Base-by-base conservation (phyloP, 2,888 invertebrate species). In the Gortyna flavago region DNA sequence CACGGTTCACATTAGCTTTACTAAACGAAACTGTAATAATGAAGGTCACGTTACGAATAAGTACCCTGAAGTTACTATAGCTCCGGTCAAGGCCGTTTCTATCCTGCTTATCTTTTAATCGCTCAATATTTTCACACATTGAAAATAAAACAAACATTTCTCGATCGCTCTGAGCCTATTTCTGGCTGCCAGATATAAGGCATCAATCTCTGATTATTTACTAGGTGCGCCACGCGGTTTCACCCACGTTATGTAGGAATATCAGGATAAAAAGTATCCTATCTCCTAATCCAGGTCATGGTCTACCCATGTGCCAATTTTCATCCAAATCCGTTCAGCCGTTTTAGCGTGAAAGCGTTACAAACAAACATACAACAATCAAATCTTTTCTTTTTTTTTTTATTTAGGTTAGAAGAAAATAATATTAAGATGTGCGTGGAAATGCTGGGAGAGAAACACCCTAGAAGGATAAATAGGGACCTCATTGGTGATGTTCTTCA, bases 91-190 rank as follows among this genome's bases (percentile, higher is more conserved):
- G 29, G 76, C 57, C 3, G 3, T 8, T 25, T 9, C 18, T 44
- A 54, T 44, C 48, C 7, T 38, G 18, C 18, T 16, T 29, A 76
- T 48, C n/a, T 65, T 77, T 74, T 54, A n/a, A 54, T 32, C 32
- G 51, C 18, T 65, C 13, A 65, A 57, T 76, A 65, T 76, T 76
- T 77, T 48, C 35, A 77, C 44, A 59, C 41, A n/a, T 35, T 76
- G 51, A 64, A 76, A 75, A 76, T 41, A 76, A 64, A 62, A 61
- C 21, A 64, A 74, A 61, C 41, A 29, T n/a, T 57, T 44, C 59
- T 35, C 35, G 21, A 38, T 16, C 29, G 35, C 16, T 61, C 11
- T 25, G 25, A 18, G 11, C 4, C 13, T 73, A 41, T 29, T 75
- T 35, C 25, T 61, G 48, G 35, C 48, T 54, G 16, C 59, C 21